Percentiles rank a stretch among this genome's conserved stretches.
Evolutionary conservation across 2,797 vertebrate species (phyloP).

Genomic region (Semotilus atromaculatus): DNA sequence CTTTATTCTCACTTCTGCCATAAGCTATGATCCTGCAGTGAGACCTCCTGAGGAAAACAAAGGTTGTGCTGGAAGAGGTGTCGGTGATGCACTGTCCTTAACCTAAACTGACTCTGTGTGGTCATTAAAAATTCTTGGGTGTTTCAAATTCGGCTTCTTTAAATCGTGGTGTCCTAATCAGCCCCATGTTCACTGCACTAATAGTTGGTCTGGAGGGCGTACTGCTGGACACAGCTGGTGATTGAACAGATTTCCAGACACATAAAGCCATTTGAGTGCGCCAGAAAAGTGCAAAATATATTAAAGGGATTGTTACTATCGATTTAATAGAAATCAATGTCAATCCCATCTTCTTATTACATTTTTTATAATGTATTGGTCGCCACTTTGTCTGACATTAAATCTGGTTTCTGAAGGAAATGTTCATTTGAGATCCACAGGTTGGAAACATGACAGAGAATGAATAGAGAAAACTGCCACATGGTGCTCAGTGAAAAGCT

Average conservation of each 20-base stretch:
- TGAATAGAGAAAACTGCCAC: background rate
- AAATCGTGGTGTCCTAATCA: background rate
- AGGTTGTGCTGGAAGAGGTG: too few relatives aligned
- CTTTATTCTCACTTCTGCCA: background rate
- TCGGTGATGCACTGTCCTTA: background rate
- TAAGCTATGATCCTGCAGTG: background rate
- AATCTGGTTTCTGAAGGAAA: background rate
- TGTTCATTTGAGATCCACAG: background rate
- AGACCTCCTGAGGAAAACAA: constrained; percentile 18
- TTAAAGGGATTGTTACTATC: background rate
- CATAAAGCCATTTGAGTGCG: background rate
- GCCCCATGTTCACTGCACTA: background rate
- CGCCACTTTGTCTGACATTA: background rate
- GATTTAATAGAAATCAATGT: background rate
- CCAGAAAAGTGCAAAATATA: background rate
- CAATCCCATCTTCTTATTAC: background rate
- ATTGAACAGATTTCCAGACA: background rate
- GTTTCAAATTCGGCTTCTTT: background rate
- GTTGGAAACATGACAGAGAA: background rate
- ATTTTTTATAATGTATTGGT: background rate
- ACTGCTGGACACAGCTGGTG: background rate
- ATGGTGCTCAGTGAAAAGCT: background rate
- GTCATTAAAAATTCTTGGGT: background rate
- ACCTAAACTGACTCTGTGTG: background rate
- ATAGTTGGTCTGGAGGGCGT: background rate